These are phyloP conservation scores for Entomyzon cyanotis DNA, from an alignment of 2,113 vertebrate species.

Conservation along the genomic window DNA sequence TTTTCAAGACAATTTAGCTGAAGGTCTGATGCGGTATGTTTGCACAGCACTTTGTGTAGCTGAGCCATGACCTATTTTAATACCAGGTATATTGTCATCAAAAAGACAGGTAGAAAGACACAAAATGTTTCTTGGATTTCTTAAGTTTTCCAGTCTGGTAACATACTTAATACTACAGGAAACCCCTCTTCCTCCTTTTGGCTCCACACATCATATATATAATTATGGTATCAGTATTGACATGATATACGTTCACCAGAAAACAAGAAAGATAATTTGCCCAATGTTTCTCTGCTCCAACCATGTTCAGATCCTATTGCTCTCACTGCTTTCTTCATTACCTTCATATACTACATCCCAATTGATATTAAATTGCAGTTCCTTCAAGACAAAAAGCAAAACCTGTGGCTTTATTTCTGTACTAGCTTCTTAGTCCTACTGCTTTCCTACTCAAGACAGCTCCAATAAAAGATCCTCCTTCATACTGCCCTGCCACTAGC, in stretches of 20 bases:
- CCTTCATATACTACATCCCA: neutral
- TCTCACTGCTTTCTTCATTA: neutral
- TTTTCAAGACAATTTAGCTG: neutral
- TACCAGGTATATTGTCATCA: neutral
- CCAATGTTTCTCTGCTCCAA: neutral
- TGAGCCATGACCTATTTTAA: neutral
- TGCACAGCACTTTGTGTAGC: neutral
- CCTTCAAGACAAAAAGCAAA: neutral
- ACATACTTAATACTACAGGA: neutral
- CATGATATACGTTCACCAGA: neutral
- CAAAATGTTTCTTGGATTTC: neutral
- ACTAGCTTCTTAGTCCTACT: neutral
- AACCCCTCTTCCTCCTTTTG: neutral
- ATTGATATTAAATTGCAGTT: neutral
- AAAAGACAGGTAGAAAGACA: neutral
- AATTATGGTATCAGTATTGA: neutral
- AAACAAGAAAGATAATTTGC: neutral
- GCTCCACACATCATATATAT: neutral
- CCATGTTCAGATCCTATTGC: neutral
- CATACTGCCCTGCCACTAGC: neutral
- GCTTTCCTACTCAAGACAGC: neutral
- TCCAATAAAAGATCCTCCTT: neutral
- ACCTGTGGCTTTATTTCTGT: neutral
- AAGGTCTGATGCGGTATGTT: neutral
- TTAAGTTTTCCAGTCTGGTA: neutral